Evolutionary conservation across 1,140 invertebrate species (phyloP).

Genomic region (Heterodera carotae): DNA sequence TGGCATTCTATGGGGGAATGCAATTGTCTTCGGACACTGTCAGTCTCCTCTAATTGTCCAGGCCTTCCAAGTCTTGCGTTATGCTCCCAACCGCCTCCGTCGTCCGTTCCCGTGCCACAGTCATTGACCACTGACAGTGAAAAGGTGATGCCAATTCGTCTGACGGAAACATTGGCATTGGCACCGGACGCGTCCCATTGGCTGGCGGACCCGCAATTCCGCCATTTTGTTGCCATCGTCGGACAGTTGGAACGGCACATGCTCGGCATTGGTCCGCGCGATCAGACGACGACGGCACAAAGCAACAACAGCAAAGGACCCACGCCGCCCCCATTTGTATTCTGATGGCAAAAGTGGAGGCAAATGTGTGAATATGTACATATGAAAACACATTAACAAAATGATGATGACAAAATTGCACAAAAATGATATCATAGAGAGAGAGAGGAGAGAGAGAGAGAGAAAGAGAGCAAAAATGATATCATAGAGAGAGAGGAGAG

Average conservation of each 20-base stretch:
- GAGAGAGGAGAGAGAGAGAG: too few relatives aligned
- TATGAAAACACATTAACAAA: background rate
- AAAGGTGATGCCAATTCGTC: slow-evolving; percentile 12
- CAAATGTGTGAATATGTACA: background rate
- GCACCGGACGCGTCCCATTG: slow-evolving; percentile 44
- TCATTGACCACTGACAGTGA: background rate
- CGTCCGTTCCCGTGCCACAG: background rate
- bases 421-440: too few relatives aligned
- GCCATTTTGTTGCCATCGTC: slow-evolving; percentile 53
- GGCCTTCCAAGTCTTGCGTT: background rate
- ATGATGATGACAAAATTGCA: too few relatives aligned
- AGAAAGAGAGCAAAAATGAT: too few relatives aligned
- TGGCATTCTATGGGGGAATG: too few relatives aligned
- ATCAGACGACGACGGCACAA: slow-evolving; percentile 3
- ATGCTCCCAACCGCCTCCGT: background rate
- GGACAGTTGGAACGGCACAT: slow-evolving; percentile 56
- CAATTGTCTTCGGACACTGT: too few relatives aligned
- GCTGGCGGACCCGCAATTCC: slow-evolving; percentile 50
- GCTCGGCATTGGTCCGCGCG: slow-evolving; percentile 29
- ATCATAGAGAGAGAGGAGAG: too few relatives aligned
- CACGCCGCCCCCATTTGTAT: slow-evolving; percentile 27
- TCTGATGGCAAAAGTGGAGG: background rate
- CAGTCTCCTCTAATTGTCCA: background rate
- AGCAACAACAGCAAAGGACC: slow-evolving; percentile 10
- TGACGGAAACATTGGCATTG: slow-evolving; percentile 53